Base-by-base conservation (phyloP, 2,797 vertebrate species). In the Poecilia wingei region DNA sequence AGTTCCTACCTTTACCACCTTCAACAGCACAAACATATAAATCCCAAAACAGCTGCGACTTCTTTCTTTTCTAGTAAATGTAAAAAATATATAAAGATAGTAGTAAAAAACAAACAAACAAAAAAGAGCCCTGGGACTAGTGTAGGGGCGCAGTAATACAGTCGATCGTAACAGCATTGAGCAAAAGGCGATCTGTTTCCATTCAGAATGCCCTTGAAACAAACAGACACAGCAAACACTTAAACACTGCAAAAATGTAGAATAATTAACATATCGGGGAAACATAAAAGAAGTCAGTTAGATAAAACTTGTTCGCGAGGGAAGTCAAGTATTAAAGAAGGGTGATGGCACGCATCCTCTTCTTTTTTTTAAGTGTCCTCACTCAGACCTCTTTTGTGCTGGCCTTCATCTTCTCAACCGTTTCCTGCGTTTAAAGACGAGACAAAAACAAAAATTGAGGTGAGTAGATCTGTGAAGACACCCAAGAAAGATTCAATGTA, bases 321-420 rank as follows among this genome's bases (percentile, higher is more conserved):
- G 86, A 91, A 83, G 88, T 94, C 93, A 95, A 95, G 94, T 94
- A 90, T 92, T 78, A 90, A 93, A 83, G 86, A 91, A 89, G 81
- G 84, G 81, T 78, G 86, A 86, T 80, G 81, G 78, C 53, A 75
- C 76, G 76, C 82, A 86, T 84, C 90, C 83, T 94, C 90, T 90
- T 78, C 87, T 86, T 86, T 53, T 89, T 45, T n/a, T n/a, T n/a
- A 43, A 85, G 82, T 0, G 0, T 92, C 76, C 86, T 79, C 53
- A 69, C 92, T 97, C 94, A 98, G 91, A 95, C 97, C 89, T 99
- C 97, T 93, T 99, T 99, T 93, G 96, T 97, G 95, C 94, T 98
- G 88, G 90, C 77, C 93, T 95, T 97, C 96, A 96, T 96, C 94
- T 98, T 98, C 94, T 98, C 97, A 7, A 96, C 95, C 0, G 98